Percentiles rank a stretch among this genome's conserved stretches.
Conservation (phyloP, 2,888 invertebrate genomes). For the Tenthredo scrophulariae region DNA sequence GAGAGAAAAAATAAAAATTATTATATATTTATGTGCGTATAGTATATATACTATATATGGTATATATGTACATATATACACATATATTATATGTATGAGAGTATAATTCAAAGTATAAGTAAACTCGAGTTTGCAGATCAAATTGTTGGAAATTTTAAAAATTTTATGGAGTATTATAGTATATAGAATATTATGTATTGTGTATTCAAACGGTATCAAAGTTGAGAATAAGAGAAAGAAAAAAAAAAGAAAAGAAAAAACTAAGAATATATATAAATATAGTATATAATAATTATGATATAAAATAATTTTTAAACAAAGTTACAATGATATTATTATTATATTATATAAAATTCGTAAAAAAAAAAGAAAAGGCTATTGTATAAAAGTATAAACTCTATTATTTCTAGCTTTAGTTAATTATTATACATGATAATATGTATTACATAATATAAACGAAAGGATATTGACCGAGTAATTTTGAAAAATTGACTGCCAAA, state of each 20-base stretch:
- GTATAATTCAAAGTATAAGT: neutral
- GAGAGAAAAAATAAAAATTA: neutral
- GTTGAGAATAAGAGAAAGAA: neutral
- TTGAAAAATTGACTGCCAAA: conserved; percentile 63
- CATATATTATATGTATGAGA: neutral
- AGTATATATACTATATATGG: neutral
- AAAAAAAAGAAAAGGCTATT: neutral
- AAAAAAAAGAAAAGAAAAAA: too few species aligned
- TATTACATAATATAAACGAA: conserved; percentile 45
- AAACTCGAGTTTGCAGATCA: conserved; percentile 51
- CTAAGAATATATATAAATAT: too few species aligned
- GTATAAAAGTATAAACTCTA: conserved; percentile 43
- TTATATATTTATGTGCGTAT: conserved; percentile 19
- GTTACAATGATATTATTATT: conserved; percentile 13
- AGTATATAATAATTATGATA: conserved; percentile 19
- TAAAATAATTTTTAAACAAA: neutral
- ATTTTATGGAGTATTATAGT: conserved; percentile 60
- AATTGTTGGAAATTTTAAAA: conserved; percentile 71
- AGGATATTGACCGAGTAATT: conserved; percentile 23
- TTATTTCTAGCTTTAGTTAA: conserved; percentile 57
- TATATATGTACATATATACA: neutral
- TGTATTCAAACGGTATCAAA: neutral
- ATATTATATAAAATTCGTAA: conserved; percentile 5
- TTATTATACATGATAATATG: conserved; percentile 27
- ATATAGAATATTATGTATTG: neutral